Evolutionary conservation across 2,797 vertebrate genomes (phyloP), one percentile per base, ranked within the genome.

Genomic region (Sebastolobus alascanus): DNA sequence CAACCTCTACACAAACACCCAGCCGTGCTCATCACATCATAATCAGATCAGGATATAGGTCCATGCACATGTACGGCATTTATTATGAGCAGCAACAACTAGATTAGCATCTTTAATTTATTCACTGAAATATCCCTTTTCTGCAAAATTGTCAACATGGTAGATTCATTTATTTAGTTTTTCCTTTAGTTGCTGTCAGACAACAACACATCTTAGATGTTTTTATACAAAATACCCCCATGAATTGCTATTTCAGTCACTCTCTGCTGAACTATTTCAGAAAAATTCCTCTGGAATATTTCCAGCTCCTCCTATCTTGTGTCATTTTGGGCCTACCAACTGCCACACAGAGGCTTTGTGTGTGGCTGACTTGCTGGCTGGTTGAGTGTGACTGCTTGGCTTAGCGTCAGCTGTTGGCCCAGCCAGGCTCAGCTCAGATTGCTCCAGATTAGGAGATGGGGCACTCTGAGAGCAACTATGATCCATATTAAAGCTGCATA

Each of bases 401-500:
- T 95, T 94, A 96, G 96, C 94, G 90, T 96, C 93, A 96, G 90
- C 94, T 94, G 96, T 96, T 96, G 96, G 95, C 95, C 92, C 93
- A 94, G 96, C 92, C 95, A 94, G 95, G 96, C 96, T 96, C 96
- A 95, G 94, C 90, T 93, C 95, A 90, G 96, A 96, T 97, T 96
- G 95, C 91, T 97, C 94, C 93, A 97, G 97, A 99, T 99, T 98
- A 98, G 96, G 94, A 94, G 93, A 92, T 87, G 92, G 93, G 95
- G 95, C 93, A 94, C 92, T 95, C 93, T 93, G 94, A 93, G 92
- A 93, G 89, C 86, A 94, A 95, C 92, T 94, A 96, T 96, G 93
- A 97, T 97, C 97, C 97, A 96, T 96, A 97, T 97, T 98, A 97
- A 98, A 97, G 97, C 97, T 97, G 96, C 90, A 93, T 96, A 96